Conservation (phyloP, 1,140 invertebrate genomes). For the Drosophila albomicans region DNA sequence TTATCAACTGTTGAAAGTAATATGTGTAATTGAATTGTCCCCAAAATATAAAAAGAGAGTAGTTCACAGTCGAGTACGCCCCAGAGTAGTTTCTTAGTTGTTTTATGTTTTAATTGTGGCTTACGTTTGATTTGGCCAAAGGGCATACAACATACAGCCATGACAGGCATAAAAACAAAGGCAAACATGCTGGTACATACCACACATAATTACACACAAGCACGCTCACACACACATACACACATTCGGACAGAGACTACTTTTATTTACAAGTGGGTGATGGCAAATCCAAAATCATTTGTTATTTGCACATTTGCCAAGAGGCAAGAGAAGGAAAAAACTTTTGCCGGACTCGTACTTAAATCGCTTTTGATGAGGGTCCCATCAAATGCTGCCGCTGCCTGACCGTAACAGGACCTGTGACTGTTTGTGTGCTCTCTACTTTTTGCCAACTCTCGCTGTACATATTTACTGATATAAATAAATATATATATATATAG, state of each 20-base stretch:
- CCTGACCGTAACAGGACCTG: constrained; percentile 40
- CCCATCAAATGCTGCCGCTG: constrained; percentile 45
- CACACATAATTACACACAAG: constrained; percentile 50
- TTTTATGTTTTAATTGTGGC: constrained; percentile 81
- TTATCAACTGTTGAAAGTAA: too few relatives aligned
- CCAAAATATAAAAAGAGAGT: too few relatives aligned
- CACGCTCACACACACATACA: constrained; percentile 10
- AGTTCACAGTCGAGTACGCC: too few relatives aligned
- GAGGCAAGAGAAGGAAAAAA: constrained; percentile 53
- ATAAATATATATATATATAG: background rate
- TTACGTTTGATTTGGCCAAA: constrained; percentile 79
- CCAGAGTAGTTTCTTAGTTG: too few relatives aligned
- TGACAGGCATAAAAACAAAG: constrained; percentile 79
- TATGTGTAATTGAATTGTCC: too few relatives aligned
- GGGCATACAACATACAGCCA: constrained; percentile 63
- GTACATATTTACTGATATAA: too few relatives aligned
- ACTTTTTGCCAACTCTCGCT: too few relatives aligned
- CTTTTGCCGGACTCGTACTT: constrained; percentile 65
- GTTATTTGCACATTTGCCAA: constrained; percentile 81
- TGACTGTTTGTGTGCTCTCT: background rate
- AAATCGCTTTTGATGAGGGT: constrained; percentile 81
- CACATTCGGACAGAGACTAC: constrained; percentile 33
- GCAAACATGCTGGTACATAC: constrained; percentile 71
- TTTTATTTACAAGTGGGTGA: constrained; percentile 80
- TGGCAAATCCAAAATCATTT: constrained; percentile 79